These are phyloP conservation scores for Narcine bancroftii DNA, from an alignment of 2,113 vertebrate genomes.

Conservation along the genomic window DNA sequence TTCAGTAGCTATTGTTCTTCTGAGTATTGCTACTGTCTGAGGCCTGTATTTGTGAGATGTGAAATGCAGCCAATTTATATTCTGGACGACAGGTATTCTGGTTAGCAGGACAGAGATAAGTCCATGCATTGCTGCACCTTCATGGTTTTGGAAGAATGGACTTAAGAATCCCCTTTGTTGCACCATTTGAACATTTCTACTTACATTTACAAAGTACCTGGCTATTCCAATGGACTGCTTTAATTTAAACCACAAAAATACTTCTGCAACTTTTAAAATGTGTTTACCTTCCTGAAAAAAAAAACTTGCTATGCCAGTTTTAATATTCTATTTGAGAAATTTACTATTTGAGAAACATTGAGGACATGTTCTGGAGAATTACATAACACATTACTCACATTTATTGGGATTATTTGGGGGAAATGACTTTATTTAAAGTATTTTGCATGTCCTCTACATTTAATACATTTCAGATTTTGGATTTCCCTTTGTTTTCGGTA, in stretches of 20 bases:
- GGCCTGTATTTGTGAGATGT: not conserved
- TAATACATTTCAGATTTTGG: not conserved
- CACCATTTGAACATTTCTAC: not conserved
- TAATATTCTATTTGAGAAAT: not conserved
- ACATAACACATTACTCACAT: not conserved
- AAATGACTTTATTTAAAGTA: not conserved
- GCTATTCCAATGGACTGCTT: not conserved
- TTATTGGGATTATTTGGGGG: not conserved
- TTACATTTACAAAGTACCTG: not conserved
- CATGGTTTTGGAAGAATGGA: not conserved
- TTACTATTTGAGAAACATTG: not conserved
- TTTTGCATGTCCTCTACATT: too few relatives aligned
- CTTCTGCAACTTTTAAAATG: not conserved
- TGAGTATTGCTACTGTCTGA: not conserved
- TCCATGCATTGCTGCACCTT: not conserved
- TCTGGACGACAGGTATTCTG: not conserved
- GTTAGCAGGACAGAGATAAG: not conserved
- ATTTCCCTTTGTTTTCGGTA: not conserved
- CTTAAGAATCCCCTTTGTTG: not conserved
- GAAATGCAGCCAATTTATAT: not conserved
- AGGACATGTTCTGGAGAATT: not conserved
- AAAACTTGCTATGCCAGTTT: not conserved
- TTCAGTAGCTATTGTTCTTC: not conserved
- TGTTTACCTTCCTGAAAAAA: not conserved
- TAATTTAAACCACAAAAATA: not conserved